A percentile compares a stretch with the other conserved stretches of the same genome.
Evolutionary conservation across 1,140 invertebrate genomes (phyloP).

Genomic region (Musca vetustissima): DNA sequence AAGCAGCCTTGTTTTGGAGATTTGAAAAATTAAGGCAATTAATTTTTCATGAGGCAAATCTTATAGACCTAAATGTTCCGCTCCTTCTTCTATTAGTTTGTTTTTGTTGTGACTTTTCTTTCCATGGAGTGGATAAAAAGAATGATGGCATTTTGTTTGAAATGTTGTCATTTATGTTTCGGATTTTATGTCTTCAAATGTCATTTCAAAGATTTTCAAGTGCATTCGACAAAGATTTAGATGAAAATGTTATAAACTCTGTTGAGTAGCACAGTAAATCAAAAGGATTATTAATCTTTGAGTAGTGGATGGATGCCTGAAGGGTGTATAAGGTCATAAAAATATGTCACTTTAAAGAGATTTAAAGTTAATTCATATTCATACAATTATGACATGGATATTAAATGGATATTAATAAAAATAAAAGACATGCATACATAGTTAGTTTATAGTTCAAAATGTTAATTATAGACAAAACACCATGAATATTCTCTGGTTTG

Average conservation of each 20-base stretch:
- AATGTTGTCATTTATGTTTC: not conserved
- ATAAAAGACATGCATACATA: not conserved
- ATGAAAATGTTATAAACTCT: not conserved
- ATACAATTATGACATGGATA: no score
- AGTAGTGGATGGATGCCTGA: no score
- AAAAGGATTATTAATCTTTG: constrained; percentile 4
- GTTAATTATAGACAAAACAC: no score
- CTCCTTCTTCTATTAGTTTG: not conserved
- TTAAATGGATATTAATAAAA: constrained; percentile 6
- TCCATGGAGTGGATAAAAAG: not conserved
- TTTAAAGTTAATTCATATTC: no score
- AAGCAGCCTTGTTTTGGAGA: not conserved
- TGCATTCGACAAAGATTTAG: constrained; percentile 4
- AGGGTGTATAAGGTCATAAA: no score
- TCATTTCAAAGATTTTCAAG: constrained; percentile 11
- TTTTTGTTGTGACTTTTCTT: not conserved
- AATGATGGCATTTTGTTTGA: not conserved
- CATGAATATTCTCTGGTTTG: no score
- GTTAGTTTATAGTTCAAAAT: no score
- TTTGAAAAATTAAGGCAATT: constrained; percentile 16
- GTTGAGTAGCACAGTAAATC: not conserved
- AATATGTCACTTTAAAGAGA: no score
- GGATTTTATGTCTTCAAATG: not conserved
- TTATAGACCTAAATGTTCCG: not conserved
- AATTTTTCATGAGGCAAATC: constrained; percentile 9